Evolutionary conservation across 2,113 vertebrate genomes (phyloP).

Genomic region (Euleptes europaea): DNA sequence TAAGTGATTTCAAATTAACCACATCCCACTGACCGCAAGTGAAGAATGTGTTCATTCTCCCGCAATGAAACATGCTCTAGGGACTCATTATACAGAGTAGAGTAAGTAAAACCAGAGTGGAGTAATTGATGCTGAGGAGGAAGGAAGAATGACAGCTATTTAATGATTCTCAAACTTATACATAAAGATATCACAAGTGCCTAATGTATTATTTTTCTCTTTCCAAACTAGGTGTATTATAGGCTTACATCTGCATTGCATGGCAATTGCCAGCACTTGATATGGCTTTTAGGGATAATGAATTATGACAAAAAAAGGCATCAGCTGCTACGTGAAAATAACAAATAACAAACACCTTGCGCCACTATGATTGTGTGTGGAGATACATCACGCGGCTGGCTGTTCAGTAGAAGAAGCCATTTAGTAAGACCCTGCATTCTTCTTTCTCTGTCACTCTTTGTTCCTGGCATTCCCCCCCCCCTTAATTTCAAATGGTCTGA

Average conservation of each 20-base stretch:
- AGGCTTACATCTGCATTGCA: slow-evolving; percentile 56
- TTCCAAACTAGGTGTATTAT: slow-evolving; percentile 60
- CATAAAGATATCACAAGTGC: slow-evolving; percentile 72
- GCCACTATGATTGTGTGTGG: neutral
- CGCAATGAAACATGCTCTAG: slow-evolving; percentile 83
- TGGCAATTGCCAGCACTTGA: slow-evolving; percentile 61
- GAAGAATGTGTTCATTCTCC: slow-evolving; percentile 81
- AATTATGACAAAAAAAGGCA: slow-evolving; percentile 55
- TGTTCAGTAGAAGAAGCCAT: slow-evolving; percentile 5
- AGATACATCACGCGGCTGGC: neutral
- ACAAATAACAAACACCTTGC: slow-evolving; percentile 44
- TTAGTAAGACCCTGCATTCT: neutral
- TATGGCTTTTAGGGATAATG: slow-evolving; percentile 63
- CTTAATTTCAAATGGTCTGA: slow-evolving; percentile 6
- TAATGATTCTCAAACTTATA: slow-evolving; percentile 78
- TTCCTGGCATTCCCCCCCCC: neutral
- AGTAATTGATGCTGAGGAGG: slow-evolving; percentile 80
- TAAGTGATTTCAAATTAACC: slow-evolving; percentile 92
- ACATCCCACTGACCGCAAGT: slow-evolving; percentile 84
- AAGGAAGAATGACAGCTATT: slow-evolving; percentile 78
- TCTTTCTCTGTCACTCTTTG: neutral
- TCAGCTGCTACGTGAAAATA: slow-evolving; percentile 36
- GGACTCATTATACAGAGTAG: slow-evolving; percentile 85
- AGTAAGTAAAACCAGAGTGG: slow-evolving; percentile 82
- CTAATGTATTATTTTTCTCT: slow-evolving; percentile 66